These are phyloP conservation scores for Xanthorhoe designata DNA, from an alignment of 2,888 invertebrate genomes.

Conservation along the genomic window DNA sequence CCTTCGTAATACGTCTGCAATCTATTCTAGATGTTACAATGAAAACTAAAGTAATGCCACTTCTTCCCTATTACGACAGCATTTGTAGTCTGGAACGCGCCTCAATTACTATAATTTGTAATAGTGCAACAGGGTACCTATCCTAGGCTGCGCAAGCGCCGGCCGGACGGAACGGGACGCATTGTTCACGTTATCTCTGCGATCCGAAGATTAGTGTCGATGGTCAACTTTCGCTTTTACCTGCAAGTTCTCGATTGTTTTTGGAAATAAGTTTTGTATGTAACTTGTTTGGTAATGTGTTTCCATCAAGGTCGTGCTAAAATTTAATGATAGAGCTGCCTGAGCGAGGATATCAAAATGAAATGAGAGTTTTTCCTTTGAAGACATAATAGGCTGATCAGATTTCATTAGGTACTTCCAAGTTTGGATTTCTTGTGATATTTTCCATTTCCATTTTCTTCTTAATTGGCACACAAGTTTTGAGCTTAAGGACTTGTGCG, in stretches of 20 bases:
- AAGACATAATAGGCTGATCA: no score
- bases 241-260: slow-evolving; percentile 29
- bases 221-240: slow-evolving; percentile 59
- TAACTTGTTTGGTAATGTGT: slow-evolving; percentile 6
- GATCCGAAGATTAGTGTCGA: slow-evolving; percentile 75
- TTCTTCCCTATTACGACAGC: background rate
- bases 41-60: no score
- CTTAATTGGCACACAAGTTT: no score
- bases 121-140: slow-evolving; percentile 53
- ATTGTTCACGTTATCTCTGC: slow-evolving; percentile 66
- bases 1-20: no score
- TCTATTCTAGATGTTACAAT: no score
- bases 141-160: slow-evolving; percentile 55
- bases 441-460: no score
- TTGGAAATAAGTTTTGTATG: background rate
- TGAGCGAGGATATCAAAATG: no score
- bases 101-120: slow-evolving; percentile 56
- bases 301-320: background rate
- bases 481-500: no score
- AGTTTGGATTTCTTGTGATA: no score
- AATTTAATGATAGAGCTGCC: background rate
- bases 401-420: no score
- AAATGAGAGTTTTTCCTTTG: no score
- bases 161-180: slow-evolving; percentile 57
- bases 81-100: slow-evolving; percentile 6